Conservation (phyloP, 2,113 vertebrate genomes). For the Pan troglodytes region NHGRI_mPanTro3-v2.1_pri NC_086015.1:188734001-188734500, state of each 20-base stretch:
- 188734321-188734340: background rate
- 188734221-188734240: no score
- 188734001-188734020: background rate
- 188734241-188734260: background rate
- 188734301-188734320: background rate
- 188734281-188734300: background rate
- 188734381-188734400: background rate
- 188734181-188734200: no score
- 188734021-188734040: constrained; percentile 25
- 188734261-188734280: background rate
- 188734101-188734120: no score
- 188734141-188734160: background rate
- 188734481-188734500: background rate
- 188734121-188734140: no score
- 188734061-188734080: background rate
- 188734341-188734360: background rate
- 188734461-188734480: background rate
- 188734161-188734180: background rate
- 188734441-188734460: background rate
- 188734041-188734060: background rate
- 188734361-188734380: background rate
- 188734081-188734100: background rate
- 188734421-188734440: background rate
- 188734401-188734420: constrained; percentile 10
- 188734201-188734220: no score